phyloP scores from a whole-genome alignment of 2,888 invertebrate genomes.

The Eurytoma adleriae region DNA sequence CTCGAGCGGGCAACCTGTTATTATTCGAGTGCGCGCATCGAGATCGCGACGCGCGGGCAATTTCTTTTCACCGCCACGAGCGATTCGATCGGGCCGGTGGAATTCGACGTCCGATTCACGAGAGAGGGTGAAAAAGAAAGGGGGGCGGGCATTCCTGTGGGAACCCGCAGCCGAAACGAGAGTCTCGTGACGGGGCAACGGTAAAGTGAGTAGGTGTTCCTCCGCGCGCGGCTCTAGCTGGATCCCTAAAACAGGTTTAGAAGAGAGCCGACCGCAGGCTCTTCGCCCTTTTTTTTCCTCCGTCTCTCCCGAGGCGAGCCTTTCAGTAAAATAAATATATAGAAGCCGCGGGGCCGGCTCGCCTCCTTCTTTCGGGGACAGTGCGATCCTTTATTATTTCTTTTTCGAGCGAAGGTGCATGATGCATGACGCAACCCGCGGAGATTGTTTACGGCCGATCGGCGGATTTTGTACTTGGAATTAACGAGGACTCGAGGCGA shows the following conservation, averaged over 20 bases:
- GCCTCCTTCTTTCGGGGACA: too few relatives aligned
- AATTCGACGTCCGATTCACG: not conserved
- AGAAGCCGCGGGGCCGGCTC: too few relatives aligned
- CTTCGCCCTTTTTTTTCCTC: conserved; percentile 18
- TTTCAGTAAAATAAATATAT: too few relatives aligned
- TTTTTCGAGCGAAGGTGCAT: not conserved
- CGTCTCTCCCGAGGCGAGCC: not conserved
- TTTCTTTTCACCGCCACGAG: too few relatives aligned
- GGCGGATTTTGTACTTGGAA: not conserved
- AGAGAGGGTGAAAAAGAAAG: too few relatives aligned
- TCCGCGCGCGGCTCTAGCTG: conserved; percentile 26
- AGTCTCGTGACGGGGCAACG: conserved; percentile 65
- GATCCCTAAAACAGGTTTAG: conserved; percentile 73
- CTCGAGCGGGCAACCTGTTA: not conserved
- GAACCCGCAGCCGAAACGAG: conserved; percentile 24
- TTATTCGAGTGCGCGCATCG: too few relatives aligned
- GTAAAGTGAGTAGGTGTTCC: conserved; percentile 73
- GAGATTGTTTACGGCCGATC: not conserved
- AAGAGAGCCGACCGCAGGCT: conserved; percentile 54
- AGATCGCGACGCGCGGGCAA: too few relatives aligned
- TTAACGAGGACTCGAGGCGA: conserved; percentile 53
- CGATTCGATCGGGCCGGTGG: too few relatives aligned
- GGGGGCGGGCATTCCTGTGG: conserved; percentile 36
- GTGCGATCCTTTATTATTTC: too few relatives aligned
- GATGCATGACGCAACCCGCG: not conserved